Conservation (phyloP, 2,797 vertebrate species). For the Sebastes goodei region DNA sequence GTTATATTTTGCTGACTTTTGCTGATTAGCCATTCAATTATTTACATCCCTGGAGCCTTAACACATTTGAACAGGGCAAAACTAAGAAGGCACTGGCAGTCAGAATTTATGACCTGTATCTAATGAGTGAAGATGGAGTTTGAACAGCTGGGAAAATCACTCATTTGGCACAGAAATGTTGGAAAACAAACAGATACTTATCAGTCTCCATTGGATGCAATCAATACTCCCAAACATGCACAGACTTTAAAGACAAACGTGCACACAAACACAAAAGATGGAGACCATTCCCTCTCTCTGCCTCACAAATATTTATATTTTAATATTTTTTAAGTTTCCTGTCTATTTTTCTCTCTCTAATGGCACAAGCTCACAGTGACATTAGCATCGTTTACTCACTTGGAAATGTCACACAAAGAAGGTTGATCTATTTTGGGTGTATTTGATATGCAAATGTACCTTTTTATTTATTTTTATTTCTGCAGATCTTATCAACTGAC, state of each 20-base stretch:
- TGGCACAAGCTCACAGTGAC: slow-evolving; percentile 5
- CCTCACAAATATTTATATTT: slow-evolving; percentile 5
- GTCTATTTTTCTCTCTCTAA: neutral
- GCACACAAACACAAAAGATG: slow-evolving; percentile 17
- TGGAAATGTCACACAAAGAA: slow-evolving; percentile 24
- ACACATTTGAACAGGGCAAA: neutral
- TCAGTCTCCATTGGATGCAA: neutral
- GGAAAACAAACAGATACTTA: neutral
- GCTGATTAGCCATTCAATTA: slow-evolving; percentile 17
- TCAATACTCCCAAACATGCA: slow-evolving; percentile 1
- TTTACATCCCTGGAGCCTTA: neutral
- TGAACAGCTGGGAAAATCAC: neutral
- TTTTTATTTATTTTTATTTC: too few relatives aligned
- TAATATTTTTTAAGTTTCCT: too few relatives aligned
- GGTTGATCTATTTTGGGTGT: too few relatives aligned
- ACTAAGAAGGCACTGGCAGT: neutral
- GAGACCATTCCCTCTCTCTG: neutral
- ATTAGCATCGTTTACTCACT: slow-evolving; percentile 27
- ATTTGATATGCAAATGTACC: too few relatives aligned
- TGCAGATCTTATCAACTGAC: too few relatives aligned
- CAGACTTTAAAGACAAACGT: slow-evolving; percentile 4
- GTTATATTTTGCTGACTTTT: slow-evolving; percentile 21
- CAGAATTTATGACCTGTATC: neutral
- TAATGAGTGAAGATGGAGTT: neutral
- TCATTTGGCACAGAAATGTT: neutral